Evolutionary conservation across 2,113 vertebrate species (phyloP), one percentile per base, ranked within the genome.

Genomic region (Otocyon megalotis): DNA sequence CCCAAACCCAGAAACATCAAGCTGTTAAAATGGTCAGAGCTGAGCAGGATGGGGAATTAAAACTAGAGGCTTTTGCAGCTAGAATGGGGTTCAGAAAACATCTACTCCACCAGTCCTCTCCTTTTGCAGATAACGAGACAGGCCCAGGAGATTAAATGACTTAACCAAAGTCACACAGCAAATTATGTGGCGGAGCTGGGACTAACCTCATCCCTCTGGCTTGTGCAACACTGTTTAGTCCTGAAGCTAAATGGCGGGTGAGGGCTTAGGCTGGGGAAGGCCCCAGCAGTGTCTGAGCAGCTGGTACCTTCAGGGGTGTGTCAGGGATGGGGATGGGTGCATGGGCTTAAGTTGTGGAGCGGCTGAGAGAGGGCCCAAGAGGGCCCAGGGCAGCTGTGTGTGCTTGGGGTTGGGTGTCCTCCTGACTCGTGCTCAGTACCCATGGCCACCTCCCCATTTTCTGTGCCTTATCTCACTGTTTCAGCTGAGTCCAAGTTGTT

Each of bases 391-490:
- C 74, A 93, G 76, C 97, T 96, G 35, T 93, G 92, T 96, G 93
- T 96, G 71, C 81, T 54, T 90, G 87, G 97, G 81, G 43, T 94
- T 93, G 85, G 88, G 76, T 97, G 95, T 95, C 81, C 19, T 16
- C 88, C 95, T 90, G 96, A 85, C 97, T 98, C 24, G 1, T 77
- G 72, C 94, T 98, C 90, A 92, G 89, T 95, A 91, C 90, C 96
- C 90, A 91, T 48, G 97, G 97, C 93, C 96, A 94, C 94, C 96
- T 98, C 97, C 97, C 97, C 93, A 90, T 97, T 98, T 98, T 98
- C 98, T 98, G 98, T 98, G 98, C 98, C 98, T 98, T 98, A 98
- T 98, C 97, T 98, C 97, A 97, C 97, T 98, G 96, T 98, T 97
- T 98, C 98, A 98, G 96, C 98, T 98, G 97, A 98, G 94, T 98